phyloP scores from a whole-genome alignment of 1,140 invertebrate species.

The Scaptomyza graminum region DNA sequence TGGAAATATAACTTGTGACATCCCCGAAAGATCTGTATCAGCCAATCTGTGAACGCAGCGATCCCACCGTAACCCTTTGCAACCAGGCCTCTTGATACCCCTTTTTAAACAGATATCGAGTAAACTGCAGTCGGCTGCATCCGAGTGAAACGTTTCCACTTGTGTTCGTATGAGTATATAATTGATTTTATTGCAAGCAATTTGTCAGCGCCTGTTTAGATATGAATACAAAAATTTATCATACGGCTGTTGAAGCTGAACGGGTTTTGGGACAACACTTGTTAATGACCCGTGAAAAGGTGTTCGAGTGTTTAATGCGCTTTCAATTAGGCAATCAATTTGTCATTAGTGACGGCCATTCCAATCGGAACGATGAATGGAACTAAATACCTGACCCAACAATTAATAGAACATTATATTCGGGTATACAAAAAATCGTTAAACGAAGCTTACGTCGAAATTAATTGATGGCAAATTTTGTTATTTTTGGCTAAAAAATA shows the following conservation, averaged over 20 bases:
- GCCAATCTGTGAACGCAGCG: no score
- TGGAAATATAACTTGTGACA: no score
- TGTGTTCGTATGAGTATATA: no score
- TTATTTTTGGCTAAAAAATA: no score
- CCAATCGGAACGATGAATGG: constrained; percentile 20
- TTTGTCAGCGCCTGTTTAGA: constrained; percentile 43
- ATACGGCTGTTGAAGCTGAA: constrained; percentile 48
- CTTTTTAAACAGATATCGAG: no score
- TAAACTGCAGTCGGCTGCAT: no score
- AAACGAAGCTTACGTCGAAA: not conserved
- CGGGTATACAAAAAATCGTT: not conserved
- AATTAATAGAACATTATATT: constrained; percentile 14
- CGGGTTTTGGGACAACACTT: constrained; percentile 36
- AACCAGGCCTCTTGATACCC: no score
- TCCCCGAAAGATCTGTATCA: no score
- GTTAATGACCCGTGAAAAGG: constrained; percentile 21
- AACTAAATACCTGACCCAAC: constrained; percentile 10
- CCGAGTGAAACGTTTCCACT: no score
- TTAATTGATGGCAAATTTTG: not conserved
- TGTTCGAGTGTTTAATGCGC: constrained; percentile 44
- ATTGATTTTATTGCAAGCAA: constrained; percentile 7
- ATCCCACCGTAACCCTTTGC: no score
- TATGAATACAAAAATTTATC: constrained; percentile 31
- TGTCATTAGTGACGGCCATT: constrained; percentile 51
- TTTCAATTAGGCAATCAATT: constrained; percentile 65